Conservation (phyloP, 2,797 vertebrate genomes). For the Myotis vivesi region DNA sequence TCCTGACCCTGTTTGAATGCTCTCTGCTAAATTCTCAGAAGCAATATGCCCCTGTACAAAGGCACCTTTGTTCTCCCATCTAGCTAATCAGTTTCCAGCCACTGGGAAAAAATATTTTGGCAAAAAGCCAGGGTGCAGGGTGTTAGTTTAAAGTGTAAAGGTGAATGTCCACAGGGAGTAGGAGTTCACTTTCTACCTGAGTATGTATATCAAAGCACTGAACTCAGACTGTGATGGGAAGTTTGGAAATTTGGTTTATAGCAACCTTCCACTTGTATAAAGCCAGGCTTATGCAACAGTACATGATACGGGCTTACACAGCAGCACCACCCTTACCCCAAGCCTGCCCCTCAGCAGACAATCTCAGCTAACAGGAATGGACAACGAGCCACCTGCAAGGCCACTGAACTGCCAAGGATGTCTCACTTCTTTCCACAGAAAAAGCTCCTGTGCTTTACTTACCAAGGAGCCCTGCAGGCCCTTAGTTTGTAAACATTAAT, state of each 20-base stretch:
- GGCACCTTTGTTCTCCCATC: conserved; percentile 84
- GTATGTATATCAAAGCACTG: conserved; percentile 34
- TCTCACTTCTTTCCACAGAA: neutral
- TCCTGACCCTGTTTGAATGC: conserved; percentile 76
- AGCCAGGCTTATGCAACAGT: neutral
- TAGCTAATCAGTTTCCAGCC: conserved; percentile 86
- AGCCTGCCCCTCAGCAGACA: neutral
- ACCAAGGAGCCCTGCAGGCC: neutral
- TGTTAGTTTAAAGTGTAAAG: conserved; percentile 79
- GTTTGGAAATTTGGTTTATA: neutral
- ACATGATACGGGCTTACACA: rapidly evolving
- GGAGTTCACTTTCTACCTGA: conserved; percentile 27
- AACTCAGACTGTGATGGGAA: neutral
- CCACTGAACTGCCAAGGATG: neutral
- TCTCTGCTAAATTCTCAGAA: conserved; percentile 79
- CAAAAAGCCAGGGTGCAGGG: conserved; percentile 80
- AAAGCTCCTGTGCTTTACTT: neutral
- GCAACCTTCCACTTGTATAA: neutral
- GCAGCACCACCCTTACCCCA: rapidly evolving
- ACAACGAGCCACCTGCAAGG: neutral
- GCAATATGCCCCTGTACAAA: conserved; percentile 79
- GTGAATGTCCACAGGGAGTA: conserved; percentile 54
- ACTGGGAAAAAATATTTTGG: conserved; percentile 80
- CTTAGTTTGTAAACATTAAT: neutral
- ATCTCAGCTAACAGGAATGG: neutral